Evolutionary conservation across 2,888 invertebrate species (phyloP), one percentile per base, ranked within the genome.

Genomic region (Biston betularia): DNA sequence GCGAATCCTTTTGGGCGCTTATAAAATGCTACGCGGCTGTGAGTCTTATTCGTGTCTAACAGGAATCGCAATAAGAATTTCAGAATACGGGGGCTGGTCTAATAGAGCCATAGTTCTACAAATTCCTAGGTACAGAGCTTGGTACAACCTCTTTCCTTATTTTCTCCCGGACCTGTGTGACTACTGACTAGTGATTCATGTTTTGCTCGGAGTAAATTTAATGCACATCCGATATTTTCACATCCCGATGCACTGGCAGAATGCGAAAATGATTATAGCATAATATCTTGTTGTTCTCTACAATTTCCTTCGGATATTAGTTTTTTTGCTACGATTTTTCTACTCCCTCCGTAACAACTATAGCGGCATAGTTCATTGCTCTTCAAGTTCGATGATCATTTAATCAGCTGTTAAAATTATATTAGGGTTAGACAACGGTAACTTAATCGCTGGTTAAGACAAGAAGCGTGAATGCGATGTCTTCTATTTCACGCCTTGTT

Each of bases 251-350:
- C 70, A 54, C 72, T 58, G 68, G 34, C 48, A 67, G 74, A 65
- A 77, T 77, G 74, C 75, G 53, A 50, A 76, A 65, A 74, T 76
- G 65, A 74, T 75, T 67, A 75, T 71, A 72, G 69, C 65, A 61
- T 72, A 69, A 61, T 72, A 69, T 65, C 50, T 61, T 10, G 15
- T 15, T 57, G 44, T 65, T 50, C 55, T 58, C 53, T 70, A 69
- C 58, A 71, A 73, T 75, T 79, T 81, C 75, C 79, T 75, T 66
- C 50, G 44, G 57, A 54, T 59, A 63, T 67, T 45, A 48, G 35
- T 9, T 33, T 68, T 66, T 66, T 68, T 68, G 54, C 53, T 0
- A 34, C 8, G 52, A 38, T 45, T 55, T 53, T 46, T 49, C 54
- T 42, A 11, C 45, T 54, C 46, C 48, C 3, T n/a, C 34, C 46